Base-by-base conservation (phyloP, 2,797 vertebrate genomes). In the Phoxinus dragarum region DNA sequence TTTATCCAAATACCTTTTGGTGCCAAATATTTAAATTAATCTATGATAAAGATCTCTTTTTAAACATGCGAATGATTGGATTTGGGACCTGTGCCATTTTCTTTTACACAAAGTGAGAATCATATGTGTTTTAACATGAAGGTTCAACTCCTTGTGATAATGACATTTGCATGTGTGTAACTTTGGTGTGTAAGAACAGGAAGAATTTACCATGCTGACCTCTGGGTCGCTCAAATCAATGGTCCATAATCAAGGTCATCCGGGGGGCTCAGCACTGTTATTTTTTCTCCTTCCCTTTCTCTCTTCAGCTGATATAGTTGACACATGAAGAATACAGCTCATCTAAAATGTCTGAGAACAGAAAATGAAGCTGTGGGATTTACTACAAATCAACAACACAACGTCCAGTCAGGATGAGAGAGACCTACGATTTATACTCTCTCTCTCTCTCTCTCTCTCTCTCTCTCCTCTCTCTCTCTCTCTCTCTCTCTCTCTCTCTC, bases 161-260 rank as follows among this genome's bases (percentile, higher is more conserved):
- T 76, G 59, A 52, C 81, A 75, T 83, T 67, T 67, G 42, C 82
- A 44, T 75, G 59, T 81, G 84, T 64, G 44, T 61, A 36, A 36
- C 71, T 52, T 38, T 44, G 14, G 17, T 75, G 69, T 64, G n/a
- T 81, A 61, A 74, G 56, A 80, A 67, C 34, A 84, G 82, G n/a
- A 84, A 84, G 44, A 38, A 84, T 67, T 76, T 52, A 75, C 72
- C 72, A 54, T 40, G 42, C 17, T 72, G 85, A 78, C 80, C 85
- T 78, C 47, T 61, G 31, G 73, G 38, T 86, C 66, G 64, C 42
- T 64, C 40, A 72, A 77, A 77, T 86, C 80, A 81, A 27, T 52
- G 66, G 72, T 71, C 52, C 44, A 81, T 74, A 76, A 74, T 84
- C 72, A 67, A 76, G 64, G 61, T 81, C 71, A 86, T 52, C 36